Conservation (phyloP, 2,888 invertebrate genomes). For the Pyralis farinalis region DNA sequence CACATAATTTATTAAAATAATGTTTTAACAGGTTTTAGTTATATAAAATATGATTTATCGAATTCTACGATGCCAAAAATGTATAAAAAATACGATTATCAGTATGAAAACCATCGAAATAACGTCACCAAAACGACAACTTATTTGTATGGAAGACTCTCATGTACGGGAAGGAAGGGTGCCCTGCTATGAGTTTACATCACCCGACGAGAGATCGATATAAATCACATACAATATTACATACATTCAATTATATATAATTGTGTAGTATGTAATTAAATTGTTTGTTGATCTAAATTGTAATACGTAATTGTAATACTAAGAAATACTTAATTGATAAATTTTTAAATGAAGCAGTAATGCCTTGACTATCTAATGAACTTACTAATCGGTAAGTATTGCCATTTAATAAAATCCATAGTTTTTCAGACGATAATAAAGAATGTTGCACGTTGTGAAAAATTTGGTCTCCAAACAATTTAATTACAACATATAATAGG, state of each 20-base stretch:
- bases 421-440: not conserved
- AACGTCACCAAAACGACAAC: constrained; percentile 7
- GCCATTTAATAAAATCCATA: not conserved
- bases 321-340: too few species aligned
- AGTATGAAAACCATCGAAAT: not conserved
- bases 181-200: constrained; percentile 12
- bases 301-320: too few species aligned
- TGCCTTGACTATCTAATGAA: too few species aligned
- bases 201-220: constrained; percentile 26
- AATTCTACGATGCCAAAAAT: not conserved
- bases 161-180: constrained; percentile 15
- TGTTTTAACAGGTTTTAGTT: not conserved
- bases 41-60: not conserved
- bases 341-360: too few species aligned
- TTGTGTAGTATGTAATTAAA: constrained; percentile 18
- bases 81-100: too few species aligned
- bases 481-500: constrained; percentile 8
- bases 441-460: too few species aligned
- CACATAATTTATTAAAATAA: not conserved
- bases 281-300: constrained; percentile 9
- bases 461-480: constrained; percentile 3
- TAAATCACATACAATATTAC: constrained; percentile 5
- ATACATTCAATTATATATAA: constrained; percentile 19
- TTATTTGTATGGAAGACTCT: constrained; percentile 39
- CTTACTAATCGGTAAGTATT: not conserved